phyloP scores from a whole-genome alignment of 2,888 invertebrate species.

The Onchidella celtica region DNA sequence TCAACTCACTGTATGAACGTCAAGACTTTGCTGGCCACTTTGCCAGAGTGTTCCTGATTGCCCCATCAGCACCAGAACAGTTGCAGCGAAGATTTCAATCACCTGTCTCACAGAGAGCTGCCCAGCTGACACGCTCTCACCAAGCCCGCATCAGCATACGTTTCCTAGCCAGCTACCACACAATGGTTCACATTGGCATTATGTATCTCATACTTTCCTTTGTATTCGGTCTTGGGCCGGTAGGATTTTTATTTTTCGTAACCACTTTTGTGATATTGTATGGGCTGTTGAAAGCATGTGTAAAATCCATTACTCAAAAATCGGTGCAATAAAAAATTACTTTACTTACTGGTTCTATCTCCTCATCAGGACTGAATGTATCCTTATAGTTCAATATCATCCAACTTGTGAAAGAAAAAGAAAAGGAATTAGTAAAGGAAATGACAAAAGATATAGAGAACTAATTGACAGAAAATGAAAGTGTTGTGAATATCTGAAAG shows the following conservation, averaged over 20 bases:
- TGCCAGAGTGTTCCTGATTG: constrained; percentile 66
- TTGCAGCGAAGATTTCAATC: constrained; percentile 76
- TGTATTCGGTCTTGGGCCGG: constrained; percentile 63
- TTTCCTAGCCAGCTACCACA: constrained; percentile 85
- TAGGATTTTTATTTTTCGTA: constrained; percentile 63
- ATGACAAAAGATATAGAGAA: too few relatives aligned
- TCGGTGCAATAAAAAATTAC: background rate
- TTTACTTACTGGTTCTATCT: too few relatives aligned
- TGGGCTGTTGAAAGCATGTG: constrained; percentile 61
- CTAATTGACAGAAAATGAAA: too few relatives aligned
- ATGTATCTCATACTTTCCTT: constrained; percentile 77
- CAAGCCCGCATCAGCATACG: constrained; percentile 80
- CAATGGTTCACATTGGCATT: constrained; percentile 83
- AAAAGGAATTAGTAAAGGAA: background rate
- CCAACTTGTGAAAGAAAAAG: too few relatives aligned
- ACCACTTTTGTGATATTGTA: constrained; percentile 57
- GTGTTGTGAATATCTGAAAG: too few relatives aligned
- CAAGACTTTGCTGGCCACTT: constrained; percentile 67
- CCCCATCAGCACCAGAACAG: constrained; percentile 69
- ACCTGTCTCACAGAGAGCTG: constrained; percentile 57
- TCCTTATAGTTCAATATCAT: too few relatives aligned
- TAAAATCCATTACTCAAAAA: constrained; percentile 5
- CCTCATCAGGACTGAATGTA: too few relatives aligned
- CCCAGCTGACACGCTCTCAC: constrained; percentile 50
- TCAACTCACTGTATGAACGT: constrained; percentile 84